A percentile compares a stretch with the other conserved stretches of the same genome.
These are phyloP conservation scores for Acleris literana DNA, from an alignment of 2,888 invertebrate genomes.

Conservation along the genomic window DNA sequence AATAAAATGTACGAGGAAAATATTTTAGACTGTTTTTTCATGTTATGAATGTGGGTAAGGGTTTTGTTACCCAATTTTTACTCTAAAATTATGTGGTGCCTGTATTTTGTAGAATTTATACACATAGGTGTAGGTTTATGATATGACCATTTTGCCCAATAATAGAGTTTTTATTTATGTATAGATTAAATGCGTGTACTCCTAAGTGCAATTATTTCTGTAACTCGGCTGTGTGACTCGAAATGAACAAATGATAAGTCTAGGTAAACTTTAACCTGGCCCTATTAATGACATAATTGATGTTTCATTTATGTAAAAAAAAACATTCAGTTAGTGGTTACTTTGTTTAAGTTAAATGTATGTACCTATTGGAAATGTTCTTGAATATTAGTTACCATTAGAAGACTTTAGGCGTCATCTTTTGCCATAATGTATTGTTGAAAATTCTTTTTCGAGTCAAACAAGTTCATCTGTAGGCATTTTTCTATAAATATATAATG, in stretches of 20 bases:
- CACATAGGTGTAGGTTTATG: slow-evolving; percentile 57
- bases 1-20: slow-evolving; percentile 16
- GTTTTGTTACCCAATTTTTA: slow-evolving; percentile 16
- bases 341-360: not conserved
- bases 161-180: slow-evolving; percentile 48
- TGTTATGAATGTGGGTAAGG: slow-evolving; percentile 28
- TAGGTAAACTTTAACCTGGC: slow-evolving; percentile 35
- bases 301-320: not conserved
- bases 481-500: slow-evolving; percentile 43
- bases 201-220: slow-evolving; percentile 45
- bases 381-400: slow-evolving; percentile 45
- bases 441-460: slow-evolving; percentile 37
- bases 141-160: slow-evolving; percentile 50
- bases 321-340: too few relatives aligned
- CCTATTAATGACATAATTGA: not conserved
- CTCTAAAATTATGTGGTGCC: slow-evolving; percentile 47
- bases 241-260: slow-evolving; percentile 39
- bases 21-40: slow-evolving; percentile 34
- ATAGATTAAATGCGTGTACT: slow-evolving; percentile 46
- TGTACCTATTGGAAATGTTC: not conserved
- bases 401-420: slow-evolving; percentile 20
- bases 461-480: slow-evolving; percentile 45
- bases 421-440: slow-evolving; percentile 32
- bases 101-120: slow-evolving; percentile 52
- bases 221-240: slow-evolving; percentile 52